Evolutionary conservation across 2,797 vertebrate genomes (phyloP).

Genomic region (Urocyon cinereoargenteus): DNA sequence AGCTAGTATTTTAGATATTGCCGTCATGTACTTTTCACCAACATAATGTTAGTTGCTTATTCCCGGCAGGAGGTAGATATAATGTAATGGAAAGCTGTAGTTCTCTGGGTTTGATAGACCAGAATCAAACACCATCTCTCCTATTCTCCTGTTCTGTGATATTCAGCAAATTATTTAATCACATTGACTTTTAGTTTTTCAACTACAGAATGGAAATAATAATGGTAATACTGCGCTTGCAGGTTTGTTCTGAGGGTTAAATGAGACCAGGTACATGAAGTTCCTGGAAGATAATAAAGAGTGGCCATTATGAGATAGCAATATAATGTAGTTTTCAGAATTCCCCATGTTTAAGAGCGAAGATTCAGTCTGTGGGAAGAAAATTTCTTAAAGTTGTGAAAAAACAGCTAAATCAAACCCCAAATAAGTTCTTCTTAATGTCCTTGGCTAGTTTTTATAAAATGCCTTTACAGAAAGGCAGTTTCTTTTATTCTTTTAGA

Average conservation of each 20-base stretch:
- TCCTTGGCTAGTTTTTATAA: not conserved
- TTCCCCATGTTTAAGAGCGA: conserved; percentile 11
- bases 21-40: not conserved
- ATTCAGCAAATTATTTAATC: not conserved
- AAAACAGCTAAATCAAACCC: not conserved
- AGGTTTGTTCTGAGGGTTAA: not conserved
- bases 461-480: not conserved
- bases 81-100: not conserved
- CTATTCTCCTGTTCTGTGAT: not conserved
- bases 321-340: not conserved
- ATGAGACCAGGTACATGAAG: not conserved
- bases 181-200: not conserved
- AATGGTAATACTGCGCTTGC: not conserved
- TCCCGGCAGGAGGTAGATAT: not conserved
- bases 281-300: not conserved
- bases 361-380: not conserved
- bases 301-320: not conserved
- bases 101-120: not conserved
- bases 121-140: not conserved
- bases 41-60: not conserved
- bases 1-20: not conserved
- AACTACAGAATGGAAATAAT: not conserved
- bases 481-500: not conserved
- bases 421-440: not conserved
- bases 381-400: not conserved